phyloP scores from a whole-genome alignment of 2,113 vertebrate species.

The Brachyhypopomus gauderio region DNA sequence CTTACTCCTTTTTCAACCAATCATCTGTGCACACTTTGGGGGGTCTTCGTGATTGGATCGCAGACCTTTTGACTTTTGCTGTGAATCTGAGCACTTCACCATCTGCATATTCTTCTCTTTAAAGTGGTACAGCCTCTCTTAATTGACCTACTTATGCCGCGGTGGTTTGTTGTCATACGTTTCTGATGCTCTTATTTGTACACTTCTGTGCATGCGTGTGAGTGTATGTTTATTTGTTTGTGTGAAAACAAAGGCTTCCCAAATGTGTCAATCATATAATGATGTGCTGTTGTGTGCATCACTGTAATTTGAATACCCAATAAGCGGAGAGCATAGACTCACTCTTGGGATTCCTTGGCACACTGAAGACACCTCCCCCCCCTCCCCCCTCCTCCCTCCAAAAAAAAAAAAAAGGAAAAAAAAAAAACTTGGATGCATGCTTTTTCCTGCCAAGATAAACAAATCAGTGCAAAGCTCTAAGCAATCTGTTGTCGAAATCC shows the following conservation, averaged over 20 bases:
- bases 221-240: conserved; percentile 42
- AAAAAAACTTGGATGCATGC: conserved; percentile 47
- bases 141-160: not conserved
- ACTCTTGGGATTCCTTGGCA: conserved; percentile 40
- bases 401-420: not conserved
- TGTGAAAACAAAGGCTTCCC: conserved; percentile 48
- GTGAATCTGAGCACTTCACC: conserved; percentile 28
- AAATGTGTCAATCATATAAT: conserved; percentile 40
- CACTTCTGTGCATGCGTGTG: conserved; percentile 6
- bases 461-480: conserved; percentile 36
- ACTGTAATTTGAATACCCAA: conserved; percentile 56
- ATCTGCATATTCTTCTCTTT: conserved; percentile 35
- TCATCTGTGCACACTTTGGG: conserved; percentile 38
- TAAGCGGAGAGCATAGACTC: conserved; percentile 31
- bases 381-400: too few relatives aligned
- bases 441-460: conserved; percentile 58
- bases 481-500: conserved; percentile 32
- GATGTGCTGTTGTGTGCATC: conserved; percentile 35
- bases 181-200: conserved; percentile 7
- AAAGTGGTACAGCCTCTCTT: not conserved
- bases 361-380: conserved; percentile 37
- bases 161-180: conserved; percentile 23
- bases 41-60: conserved; percentile 38
- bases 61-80: conserved; percentile 37
- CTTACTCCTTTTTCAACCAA: conserved; percentile 36